A percentile compares a stretch with the other conserved stretches of the same genome.
These are phyloP conservation scores for Ceriagrion tenellum DNA, from an alignment of 2,888 invertebrate species.

Conservation along the genomic window DNA sequence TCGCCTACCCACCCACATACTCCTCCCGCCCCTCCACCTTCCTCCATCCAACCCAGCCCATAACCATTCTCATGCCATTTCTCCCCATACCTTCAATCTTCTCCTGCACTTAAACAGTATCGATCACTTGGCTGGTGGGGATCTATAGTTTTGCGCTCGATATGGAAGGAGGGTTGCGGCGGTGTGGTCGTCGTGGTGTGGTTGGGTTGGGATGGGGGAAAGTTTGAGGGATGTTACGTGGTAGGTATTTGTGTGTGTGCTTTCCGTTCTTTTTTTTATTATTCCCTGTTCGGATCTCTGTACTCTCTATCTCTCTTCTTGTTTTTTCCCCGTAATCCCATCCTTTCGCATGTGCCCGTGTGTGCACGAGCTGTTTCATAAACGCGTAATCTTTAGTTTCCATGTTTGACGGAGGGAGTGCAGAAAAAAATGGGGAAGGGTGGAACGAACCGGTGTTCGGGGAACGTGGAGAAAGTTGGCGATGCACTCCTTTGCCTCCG, in stretches of 20 bases:
- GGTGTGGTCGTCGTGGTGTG: no score
- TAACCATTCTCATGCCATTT: no score
- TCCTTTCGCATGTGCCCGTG: slow-evolving; percentile 23
- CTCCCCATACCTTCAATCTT: no score
- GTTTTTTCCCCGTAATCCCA: slow-evolving; percentile 57
- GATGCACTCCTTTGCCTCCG: not conserved
- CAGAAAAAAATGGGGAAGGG: slow-evolving; percentile 26
- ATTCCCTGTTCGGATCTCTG: not conserved
- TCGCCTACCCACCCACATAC: slow-evolving; percentile 69
- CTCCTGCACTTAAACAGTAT: slow-evolving; percentile 68
- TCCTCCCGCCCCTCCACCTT: slow-evolving; percentile 71
- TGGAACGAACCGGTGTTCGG: not conserved
- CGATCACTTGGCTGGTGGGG: slow-evolving; percentile 53
- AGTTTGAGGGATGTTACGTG: slow-evolving; percentile 11
- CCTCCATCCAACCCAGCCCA: not conserved
- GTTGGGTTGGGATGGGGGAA: not conserved
- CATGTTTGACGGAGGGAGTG: slow-evolving; percentile 41
- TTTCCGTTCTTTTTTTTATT: not conserved
- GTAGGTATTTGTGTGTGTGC: not conserved
- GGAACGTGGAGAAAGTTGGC: not conserved
- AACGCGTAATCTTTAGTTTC: slow-evolving; percentile 64
- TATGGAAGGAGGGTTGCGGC: slow-evolving; percentile 30
- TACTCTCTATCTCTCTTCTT: not conserved
- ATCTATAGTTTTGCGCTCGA: slow-evolving; percentile 68
- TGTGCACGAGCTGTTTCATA: slow-evolving; percentile 56